Evolutionary conservation across 2,888 invertebrate genomes (phyloP), one percentile per base, ranked within the genome.

Genomic region (Clanis bilineata): DNA sequence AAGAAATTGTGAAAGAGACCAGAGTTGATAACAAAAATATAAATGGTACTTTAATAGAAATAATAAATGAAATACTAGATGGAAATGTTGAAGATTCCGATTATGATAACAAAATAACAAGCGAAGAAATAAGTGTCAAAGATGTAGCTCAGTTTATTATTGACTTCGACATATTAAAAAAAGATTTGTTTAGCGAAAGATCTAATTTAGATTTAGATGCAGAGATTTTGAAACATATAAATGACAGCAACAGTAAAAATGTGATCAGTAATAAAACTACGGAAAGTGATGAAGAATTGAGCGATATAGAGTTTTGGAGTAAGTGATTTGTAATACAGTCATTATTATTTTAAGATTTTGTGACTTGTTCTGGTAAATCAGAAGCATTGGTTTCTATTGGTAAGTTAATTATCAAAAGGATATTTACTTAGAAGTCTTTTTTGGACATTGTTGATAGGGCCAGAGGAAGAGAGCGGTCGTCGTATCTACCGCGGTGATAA

Each of bases 301-400:
- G 66, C 22, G 75, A 77, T 28, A 73, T 65, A 63, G 84, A 83
- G 43, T 82, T 79, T 70, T 89, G 87, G 87, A 69, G 88, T 88
- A 68, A 80, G 79, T 69, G 9, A 58, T 54, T 41, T 6, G 15
- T 25, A 1, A 2, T n/a, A n/a, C n/a, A n/a, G n/a, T n/a, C n/a
- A 3, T 7, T 15, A 15, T 32, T 28, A 23, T 38, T 28, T 36
- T 7, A 45, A 23, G 3, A 22, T 23, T 1, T 18, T 18, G 1
- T 1, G 36, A 12, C 9, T 36, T n/a, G n/a, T n/a, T n/a, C n/a
- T n/a, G n/a, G n/a, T n/a, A n/a, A n/a, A n/a, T n/a, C n/a, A n/a
- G n/a, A n/a, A n/a, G n/a, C n/a, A n/a, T n/a, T n/a, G n/a, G n/a
- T n/a, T n/a, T n/a, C n/a, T n/a, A n/a, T n/a, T n/a, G n/a, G n/a